These are phyloP conservation scores for Lampris incognitus DNA, from an alignment of 2,113 vertebrate species.

Conservation along the genomic window DNA sequence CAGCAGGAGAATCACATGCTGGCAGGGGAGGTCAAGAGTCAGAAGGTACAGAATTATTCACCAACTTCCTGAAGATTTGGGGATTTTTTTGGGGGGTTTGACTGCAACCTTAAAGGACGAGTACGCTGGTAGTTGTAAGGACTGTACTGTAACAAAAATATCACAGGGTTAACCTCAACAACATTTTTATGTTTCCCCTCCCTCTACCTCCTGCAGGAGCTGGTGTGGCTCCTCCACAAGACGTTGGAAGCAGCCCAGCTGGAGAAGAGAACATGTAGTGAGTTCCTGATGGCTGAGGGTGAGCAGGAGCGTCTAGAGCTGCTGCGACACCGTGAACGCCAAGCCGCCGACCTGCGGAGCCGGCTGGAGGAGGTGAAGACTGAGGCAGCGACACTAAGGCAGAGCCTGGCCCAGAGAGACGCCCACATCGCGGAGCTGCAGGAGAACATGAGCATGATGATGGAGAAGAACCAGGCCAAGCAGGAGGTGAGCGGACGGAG, in stretches of 20 bases:
- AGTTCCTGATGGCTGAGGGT: slow-evolving; percentile 82
- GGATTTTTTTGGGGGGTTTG: not conserved
- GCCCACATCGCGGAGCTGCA: slow-evolving; percentile 83
- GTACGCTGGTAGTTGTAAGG: too few relatives aligned
- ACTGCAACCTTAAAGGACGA: too few relatives aligned
- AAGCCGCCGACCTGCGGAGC: slow-evolving; percentile 80
- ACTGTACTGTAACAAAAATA: too few relatives aligned
- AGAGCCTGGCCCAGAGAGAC: slow-evolving; percentile 76
- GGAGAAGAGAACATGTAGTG: slow-evolving; percentile 88
- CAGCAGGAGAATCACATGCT: slow-evolving; percentile 86
- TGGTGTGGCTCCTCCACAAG: slow-evolving; percentile 93
- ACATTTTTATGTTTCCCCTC: too few relatives aligned
- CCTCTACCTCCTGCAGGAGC: slow-evolving; percentile 80
- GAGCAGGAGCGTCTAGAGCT: slow-evolving; percentile 90
- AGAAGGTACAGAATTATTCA: slow-evolving; percentile 84
- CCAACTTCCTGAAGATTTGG: too few relatives aligned
- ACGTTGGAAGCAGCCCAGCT: slow-evolving; percentile 91
- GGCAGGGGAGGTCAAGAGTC: slow-evolving; percentile 88
- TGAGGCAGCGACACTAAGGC: slow-evolving; percentile 78
- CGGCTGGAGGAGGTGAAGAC: slow-evolving; percentile 78
- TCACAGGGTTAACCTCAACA: too few relatives aligned
- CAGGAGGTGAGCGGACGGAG: slow-evolving; percentile 78
- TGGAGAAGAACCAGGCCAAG: slow-evolving; percentile 90
- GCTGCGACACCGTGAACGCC: slow-evolving; percentile 89
- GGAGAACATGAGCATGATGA: slow-evolving; percentile 81